phyloP scores from a whole-genome alignment of 2,888 invertebrate genomes.

The Panzeria rudis region DNA sequence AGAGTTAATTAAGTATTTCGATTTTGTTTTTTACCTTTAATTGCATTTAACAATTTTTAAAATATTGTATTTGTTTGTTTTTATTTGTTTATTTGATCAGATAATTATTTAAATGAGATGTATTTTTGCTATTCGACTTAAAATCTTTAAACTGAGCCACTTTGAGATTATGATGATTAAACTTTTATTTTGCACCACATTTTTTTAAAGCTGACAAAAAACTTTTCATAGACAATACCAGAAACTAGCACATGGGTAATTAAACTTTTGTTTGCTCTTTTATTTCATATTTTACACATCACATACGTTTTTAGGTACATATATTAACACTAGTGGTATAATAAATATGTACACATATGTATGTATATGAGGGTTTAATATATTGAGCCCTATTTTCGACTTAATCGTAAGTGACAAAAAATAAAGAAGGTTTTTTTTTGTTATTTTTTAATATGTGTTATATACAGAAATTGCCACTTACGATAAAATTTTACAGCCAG shows the following conservation, averaged over 20 bases:
- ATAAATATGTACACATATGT: neutral
- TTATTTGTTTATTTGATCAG: neutral
- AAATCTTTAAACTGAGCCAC: slow-evolving; percentile 25
- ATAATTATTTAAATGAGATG: neutral
- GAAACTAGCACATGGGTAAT: slow-evolving; percentile 70
- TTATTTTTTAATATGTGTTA: no score
- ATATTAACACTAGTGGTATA: slow-evolving; percentile 7
- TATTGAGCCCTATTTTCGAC: no score
- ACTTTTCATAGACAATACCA: slow-evolving; percentile 49
- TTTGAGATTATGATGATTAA: slow-evolving; percentile 54
- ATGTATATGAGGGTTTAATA: no score
- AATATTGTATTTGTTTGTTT: neutral
- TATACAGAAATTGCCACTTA: no score
- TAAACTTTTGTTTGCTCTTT: slow-evolving; percentile 62
- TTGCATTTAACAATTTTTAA: neutral
- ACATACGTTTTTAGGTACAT: slow-evolving; percentile 12
- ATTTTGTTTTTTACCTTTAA: neutral
- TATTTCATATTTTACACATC: slow-evolving; percentile 53
- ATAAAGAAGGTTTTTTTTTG: no score
- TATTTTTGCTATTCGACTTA: neutral
- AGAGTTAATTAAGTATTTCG: neutral
- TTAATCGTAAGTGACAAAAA: no score
- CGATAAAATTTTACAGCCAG: no score
- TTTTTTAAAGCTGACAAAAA: slow-evolving; percentile 36
- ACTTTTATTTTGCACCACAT: slow-evolving; percentile 30